Evolutionary conservation across 1,140 invertebrate genomes (phyloP).

Genomic region (Hypothenemus hampei): DNA sequence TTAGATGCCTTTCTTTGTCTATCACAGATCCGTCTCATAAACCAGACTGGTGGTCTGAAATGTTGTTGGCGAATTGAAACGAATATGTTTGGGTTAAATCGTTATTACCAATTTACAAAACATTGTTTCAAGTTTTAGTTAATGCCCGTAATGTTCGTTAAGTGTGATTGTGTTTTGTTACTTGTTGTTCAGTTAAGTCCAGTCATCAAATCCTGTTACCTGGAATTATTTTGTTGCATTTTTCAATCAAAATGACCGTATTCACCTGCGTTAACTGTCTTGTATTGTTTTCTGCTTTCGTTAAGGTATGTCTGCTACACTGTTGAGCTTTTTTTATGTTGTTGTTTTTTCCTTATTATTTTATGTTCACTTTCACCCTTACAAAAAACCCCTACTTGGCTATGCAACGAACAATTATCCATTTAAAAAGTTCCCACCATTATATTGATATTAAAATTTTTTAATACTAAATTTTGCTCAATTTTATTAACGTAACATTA

Average conservation of each 20-base stretch:
- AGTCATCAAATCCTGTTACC: constrained; percentile 7
- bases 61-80: constrained; percentile 24
- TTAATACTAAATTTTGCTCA: too few species aligned
- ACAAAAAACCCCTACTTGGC: too few species aligned
- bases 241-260: constrained; percentile 16
- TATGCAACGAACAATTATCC: too few species aligned
- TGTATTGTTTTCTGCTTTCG: constrained; percentile 18
- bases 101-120: neutral
- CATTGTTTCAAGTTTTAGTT: constrained; percentile 3
- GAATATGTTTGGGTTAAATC: constrained; percentile 5
- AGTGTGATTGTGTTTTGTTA: constrained; percentile 1
- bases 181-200: constrained; percentile 8
- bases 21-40: too few species aligned
- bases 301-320: constrained; percentile 22
- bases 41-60: constrained; percentile 18
- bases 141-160: constrained; percentile 2
- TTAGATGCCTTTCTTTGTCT: too few species aligned
- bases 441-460: too few species aligned
- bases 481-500: too few species aligned
- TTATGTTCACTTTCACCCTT: too few species aligned
- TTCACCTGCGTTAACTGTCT: constrained; percentile 19
- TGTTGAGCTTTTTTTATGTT: too few species aligned
- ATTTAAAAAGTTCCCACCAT: too few species aligned
- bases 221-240: too few species aligned
- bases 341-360: too few species aligned